phyloP scores from a whole-genome alignment of 2,113 vertebrate genomes.

The Myotis brandtii region DNA sequence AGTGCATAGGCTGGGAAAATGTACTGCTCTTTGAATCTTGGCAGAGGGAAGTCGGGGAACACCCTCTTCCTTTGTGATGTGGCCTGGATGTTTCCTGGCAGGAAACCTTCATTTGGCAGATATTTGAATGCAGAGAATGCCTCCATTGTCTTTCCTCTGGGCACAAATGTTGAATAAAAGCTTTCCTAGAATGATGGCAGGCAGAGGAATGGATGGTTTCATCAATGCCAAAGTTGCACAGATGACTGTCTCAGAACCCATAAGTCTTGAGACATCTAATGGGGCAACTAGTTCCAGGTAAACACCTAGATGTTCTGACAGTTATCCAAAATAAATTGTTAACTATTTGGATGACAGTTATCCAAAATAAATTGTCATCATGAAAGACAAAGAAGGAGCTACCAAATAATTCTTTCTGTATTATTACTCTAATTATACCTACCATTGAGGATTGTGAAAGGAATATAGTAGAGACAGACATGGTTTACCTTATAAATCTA shows the following conservation, averaged over 20 bases:
- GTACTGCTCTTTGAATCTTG: neutral
- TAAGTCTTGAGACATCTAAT: neutral
- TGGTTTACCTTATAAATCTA: neutral
- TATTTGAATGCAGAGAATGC: neutral
- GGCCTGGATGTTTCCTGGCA: neutral
- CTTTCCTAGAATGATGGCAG: neutral
- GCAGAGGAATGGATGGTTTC: neutral
- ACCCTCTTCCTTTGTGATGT: neutral
- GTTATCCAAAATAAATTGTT: neutral
- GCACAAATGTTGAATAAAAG: neutral
- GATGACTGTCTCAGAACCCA: neutral
- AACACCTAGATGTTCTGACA: neutral
- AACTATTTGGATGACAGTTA: no score
- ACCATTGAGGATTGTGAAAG: neutral
- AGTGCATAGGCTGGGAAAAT: neutral
- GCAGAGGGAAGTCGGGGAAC: neutral
- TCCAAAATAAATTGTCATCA: no score
- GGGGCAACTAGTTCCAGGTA: neutral
- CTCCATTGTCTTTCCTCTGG: neutral
- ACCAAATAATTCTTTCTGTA: no score
- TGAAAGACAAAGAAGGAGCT: no score
- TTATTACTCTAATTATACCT: neutral
- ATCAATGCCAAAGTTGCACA: neutral
- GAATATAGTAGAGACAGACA: neutral
- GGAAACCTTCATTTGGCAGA: neutral